Evolutionary conservation across 2,888 invertebrate species (phyloP), one percentile per base, ranked within the genome.

Genomic region (Dynastes tityus): DNA sequence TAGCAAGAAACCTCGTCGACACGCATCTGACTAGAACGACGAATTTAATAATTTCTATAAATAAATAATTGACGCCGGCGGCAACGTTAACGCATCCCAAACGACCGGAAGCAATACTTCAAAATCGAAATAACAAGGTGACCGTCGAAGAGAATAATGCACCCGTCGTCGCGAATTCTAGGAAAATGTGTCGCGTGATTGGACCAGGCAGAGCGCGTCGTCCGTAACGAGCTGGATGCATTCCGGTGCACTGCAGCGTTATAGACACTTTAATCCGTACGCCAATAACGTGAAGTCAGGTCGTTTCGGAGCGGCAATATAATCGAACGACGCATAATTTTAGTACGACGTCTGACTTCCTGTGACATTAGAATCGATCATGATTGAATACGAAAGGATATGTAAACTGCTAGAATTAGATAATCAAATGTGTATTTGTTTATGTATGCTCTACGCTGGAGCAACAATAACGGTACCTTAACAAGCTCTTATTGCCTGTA

Each of bases 121-220:
- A 64, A 64, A 64, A 32, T 64, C 64, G 64, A 64, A 29, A 64
- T 64, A 64, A 64, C 64, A 64, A 37, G 64, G 64, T 16, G 32
- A 37, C 37, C 37, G 64, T 29, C 55, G 37, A 64, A 58, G 55
- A 58, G 64, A 64, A 64, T 64, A 58, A 58, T 58, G 22, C 55
- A 58, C 5, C 22, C 55, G 55, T 8, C 53, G 32, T 0, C 16
- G 64, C 64, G 64, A 64, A 37, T 64, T 64, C 64, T 4, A n/a
- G 40, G 64, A 64, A 64, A 64, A 64, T 22, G 61, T 29, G 61
- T 13, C 61, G 61, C 61, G 27, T 61, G 61, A 22, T 61, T 61
- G 29, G 9, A 29, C 61, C 61, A 27, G 22, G 9, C 22, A 22
- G 6, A 22, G n/a, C 16, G 22, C 61, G 27, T 61, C 29, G 61